Percentiles rank a stretch among this genome's conserved stretches.
Conservation (phyloP, 2,888 invertebrate genomes). For the Strigamia transsilvanica region DNA sequence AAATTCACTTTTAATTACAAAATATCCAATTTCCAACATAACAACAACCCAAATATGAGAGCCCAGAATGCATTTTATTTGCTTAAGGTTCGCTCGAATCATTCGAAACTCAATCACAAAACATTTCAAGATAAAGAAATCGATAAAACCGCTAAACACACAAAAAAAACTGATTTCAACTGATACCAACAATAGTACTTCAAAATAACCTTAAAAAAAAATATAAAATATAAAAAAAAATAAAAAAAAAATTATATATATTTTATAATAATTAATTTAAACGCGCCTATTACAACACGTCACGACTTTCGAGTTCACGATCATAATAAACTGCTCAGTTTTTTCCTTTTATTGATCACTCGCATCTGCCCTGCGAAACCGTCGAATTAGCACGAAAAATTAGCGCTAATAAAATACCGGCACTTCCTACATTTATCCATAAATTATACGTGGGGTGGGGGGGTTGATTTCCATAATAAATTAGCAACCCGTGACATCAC, state of each 20-base stretch:
- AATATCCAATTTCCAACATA: too few relatives aligned
- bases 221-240: too few relatives aligned
- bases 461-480: slow-evolving; percentile 12
- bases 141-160: too few relatives aligned
- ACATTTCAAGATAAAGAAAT: too few relatives aligned
- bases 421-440: neutral
- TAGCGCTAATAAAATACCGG: neutral
- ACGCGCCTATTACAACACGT: neutral
- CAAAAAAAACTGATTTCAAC: too few relatives aligned
- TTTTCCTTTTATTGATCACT: neutral
- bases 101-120: too few relatives aligned
- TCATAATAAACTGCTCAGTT: neutral
- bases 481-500: slow-evolving; percentile 22
- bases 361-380: neutral
- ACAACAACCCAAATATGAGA: too few relatives aligned
- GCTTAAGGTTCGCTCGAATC: too few relatives aligned
- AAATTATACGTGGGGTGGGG: neutral
- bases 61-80: too few relatives aligned
- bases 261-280: neutral
- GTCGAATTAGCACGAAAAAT: neutral
- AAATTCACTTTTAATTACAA: too few relatives aligned
- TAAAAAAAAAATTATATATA: neutral
- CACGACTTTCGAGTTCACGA: neutral
- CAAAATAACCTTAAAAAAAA: too few relatives aligned
- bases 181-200: too few relatives aligned